Conservation (phyloP, 2,797 vertebrate species). For the Eulemur coronatus region DNA sequence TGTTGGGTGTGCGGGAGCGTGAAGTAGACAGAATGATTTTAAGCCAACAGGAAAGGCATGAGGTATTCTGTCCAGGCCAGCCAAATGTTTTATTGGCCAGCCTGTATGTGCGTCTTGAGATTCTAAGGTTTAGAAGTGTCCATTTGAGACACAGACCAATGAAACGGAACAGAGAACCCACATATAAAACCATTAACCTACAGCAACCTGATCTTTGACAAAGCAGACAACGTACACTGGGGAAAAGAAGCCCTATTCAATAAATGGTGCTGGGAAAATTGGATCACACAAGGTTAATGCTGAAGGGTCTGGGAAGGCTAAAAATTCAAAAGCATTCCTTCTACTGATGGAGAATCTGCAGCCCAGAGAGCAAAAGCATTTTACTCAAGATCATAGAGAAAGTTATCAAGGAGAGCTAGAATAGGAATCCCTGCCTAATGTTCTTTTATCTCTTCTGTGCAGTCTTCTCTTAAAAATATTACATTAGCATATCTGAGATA, state of each 20-base stretch:
- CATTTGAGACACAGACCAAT: not conserved
- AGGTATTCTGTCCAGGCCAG: not conserved
- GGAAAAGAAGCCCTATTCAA: too few species aligned
- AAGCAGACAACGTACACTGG: too few species aligned
- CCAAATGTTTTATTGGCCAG: not conserved
- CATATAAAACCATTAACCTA: not conserved
- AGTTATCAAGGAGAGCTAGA: not conserved
- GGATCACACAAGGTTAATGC: not conserved
- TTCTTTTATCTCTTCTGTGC: not conserved
- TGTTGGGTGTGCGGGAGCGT: not conserved
- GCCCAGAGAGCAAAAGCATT: not conserved
- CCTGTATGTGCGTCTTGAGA: not conserved
- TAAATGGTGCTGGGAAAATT: too few species aligned
- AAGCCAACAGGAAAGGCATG: slow-evolving; percentile 8
- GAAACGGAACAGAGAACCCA: not conserved
- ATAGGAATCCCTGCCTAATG: not conserved
- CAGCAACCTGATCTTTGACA: too few species aligned
- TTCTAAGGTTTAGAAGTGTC: not conserved
- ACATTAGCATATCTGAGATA: not conserved
- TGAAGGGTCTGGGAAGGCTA: not conserved
- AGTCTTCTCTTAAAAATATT: not conserved
- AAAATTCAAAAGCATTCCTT: not conserved
- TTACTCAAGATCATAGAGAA: not conserved
- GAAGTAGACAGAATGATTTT: slow-evolving; percentile 20
- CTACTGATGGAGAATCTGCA: not conserved